Evolutionary conservation across 2,797 vertebrate species (phyloP).

Genomic region (Hydrophis major): DNA sequence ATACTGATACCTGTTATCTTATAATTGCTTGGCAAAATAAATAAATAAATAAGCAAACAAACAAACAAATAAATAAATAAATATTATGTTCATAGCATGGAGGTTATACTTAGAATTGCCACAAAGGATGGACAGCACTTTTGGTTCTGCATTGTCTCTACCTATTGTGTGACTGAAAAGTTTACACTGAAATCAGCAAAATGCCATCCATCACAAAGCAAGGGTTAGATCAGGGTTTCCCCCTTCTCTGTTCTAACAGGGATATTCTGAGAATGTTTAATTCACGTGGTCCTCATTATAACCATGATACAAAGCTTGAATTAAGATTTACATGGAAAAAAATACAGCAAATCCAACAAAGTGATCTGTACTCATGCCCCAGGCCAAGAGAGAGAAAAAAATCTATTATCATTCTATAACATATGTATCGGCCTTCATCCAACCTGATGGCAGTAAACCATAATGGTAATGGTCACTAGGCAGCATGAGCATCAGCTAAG

Average conservation of each 20-base stretch:
- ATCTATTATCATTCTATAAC: neutral
- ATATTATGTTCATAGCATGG: neutral
- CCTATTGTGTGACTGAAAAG: neutral
- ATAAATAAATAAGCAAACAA: no score
- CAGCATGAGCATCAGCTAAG: neutral
- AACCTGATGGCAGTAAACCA: neutral
- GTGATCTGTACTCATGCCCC: neutral
- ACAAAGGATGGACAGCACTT: neutral
- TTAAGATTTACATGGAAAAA: neutral
- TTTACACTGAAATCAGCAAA: slow-evolving; percentile 16
- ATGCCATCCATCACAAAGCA: neutral
- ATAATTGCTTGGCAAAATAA: no score
- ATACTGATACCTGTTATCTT: no score
- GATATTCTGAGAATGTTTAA: slow-evolving; percentile 31
- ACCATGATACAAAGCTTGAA: slow-evolving; percentile 9
- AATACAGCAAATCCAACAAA: neutral
- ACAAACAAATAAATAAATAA: no score
- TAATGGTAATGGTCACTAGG: neutral
- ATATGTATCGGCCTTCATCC: neutral
- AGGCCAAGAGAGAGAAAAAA: neutral
- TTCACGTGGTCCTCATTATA: slow-evolving; percentile 33
- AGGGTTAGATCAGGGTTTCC: slow-evolving; percentile 1
- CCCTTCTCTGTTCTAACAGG: neutral
- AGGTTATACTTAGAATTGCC: neutral
- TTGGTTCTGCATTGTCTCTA: neutral